Evolutionary conservation across 2,888 invertebrate genomes (phyloP), one percentile per base, ranked within the genome.

Genomic region (Pyralis farinalis): DNA sequence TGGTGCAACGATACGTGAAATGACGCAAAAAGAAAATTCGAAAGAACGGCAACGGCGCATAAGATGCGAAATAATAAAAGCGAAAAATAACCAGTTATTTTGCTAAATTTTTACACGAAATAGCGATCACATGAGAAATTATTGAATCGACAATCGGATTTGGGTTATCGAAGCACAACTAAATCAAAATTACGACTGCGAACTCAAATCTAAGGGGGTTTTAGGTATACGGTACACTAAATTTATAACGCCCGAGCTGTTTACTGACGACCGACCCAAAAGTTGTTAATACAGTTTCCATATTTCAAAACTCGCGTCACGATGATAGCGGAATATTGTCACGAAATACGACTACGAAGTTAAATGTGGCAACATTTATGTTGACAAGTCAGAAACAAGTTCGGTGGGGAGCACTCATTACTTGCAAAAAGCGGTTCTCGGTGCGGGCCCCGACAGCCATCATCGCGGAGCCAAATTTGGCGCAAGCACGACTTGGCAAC

Each of bases 401-500:
- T 63, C 38, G 56, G 51, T 53, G 58, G 56, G 16, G 16, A 16
- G 16, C 16, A 16, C 16, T 62, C 49, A 56, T 58, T 57, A 58
- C 51, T 45, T 51, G 52, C 46, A 71, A 77, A 79, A 75, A 77
- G 60, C 64, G 55, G 63, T 62, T 58, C 49, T 55, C 64, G 61
- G 56, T 52, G 58, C 50, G 55, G 48, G 61, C 54, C 57, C 57
- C 67, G 55, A 54, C 54, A 58, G 59, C 70, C 66, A 71, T 69
- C 68, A 70, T 58, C 63, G 57, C 58, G 70, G 60, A 63, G 67
- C 73, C 75, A 73, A 80, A 81, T 82, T 83, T 78, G 82, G 81
- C 77, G 61, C 76, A 76, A 68, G 72, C 73, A 70, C 74, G 71
- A 76, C 70, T 79, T 84, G 84, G 84, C 85, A 80, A 83, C 83